phyloP scores from a whole-genome alignment of 2,888 invertebrate genomes.

The Scaptomyza cyrtandrae region DNA sequence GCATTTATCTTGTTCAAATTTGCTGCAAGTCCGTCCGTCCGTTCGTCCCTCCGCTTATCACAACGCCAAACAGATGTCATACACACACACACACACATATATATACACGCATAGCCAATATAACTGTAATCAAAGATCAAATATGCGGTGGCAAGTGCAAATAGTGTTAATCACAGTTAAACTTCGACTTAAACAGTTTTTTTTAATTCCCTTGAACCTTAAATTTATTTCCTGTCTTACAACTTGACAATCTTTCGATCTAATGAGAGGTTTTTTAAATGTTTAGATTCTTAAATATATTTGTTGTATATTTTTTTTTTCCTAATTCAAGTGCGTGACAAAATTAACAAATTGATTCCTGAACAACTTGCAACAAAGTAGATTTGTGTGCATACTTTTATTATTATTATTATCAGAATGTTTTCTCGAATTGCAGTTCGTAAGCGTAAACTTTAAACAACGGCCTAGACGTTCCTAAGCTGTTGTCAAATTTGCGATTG shows the following conservation, averaged over 20 bases:
- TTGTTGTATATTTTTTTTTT: too few relatives aligned
- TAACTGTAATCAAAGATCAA: slow-evolving; percentile 24
- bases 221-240: too few relatives aligned
- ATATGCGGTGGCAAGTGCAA: background rate
- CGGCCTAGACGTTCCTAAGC: background rate
- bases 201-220: too few relatives aligned
- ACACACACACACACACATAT: slow-evolving; percentile 5
- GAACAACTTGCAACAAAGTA: too few relatives aligned
- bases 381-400: too few relatives aligned
- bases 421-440: background rate
- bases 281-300: too few relatives aligned
- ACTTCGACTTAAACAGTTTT: background rate
- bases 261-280: too few relatives aligned
- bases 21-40: slow-evolving; percentile 25
- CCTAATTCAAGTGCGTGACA: too few relatives aligned
- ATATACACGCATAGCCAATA: slow-evolving; percentile 1
- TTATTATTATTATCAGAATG: background rate
- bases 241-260: too few relatives aligned
- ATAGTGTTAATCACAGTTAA: background rate
- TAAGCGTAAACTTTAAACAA: slow-evolving; percentile 9
- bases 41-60: slow-evolving; percentile 32
- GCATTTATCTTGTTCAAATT: slow-evolving; percentile 74
- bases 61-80: slow-evolving; percentile 47
- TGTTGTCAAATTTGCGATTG: background rate
- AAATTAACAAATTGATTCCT: too few relatives aligned